phyloP scores from a whole-genome alignment of 2,797 vertebrate genomes.

The Cossypha caffra region DNA sequence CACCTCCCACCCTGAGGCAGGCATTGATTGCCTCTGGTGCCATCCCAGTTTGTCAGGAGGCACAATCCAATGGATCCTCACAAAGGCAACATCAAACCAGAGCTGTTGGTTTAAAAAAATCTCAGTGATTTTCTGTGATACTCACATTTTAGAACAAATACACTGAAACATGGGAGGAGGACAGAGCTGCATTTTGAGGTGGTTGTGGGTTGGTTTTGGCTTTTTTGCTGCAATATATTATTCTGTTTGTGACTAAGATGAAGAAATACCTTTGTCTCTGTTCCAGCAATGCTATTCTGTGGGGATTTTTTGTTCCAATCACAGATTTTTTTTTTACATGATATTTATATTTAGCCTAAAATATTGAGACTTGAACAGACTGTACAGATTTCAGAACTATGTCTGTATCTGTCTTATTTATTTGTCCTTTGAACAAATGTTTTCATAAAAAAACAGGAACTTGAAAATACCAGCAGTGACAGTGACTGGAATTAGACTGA shows the following conservation, averaged over 20 bases:
- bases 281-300: conserved; percentile 3
- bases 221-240: not conserved
- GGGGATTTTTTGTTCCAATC: not conserved
- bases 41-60: not conserved
- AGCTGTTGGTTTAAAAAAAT: not conserved
- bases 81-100: not conserved
- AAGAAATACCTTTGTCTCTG: conserved; percentile 3
- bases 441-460: not conserved
- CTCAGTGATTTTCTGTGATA: not conserved
- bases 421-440: conserved; percentile 23
- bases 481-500: not conserved
- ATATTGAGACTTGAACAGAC: conserved; percentile 4
- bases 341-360: conserved; percentile 25
- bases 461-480: not conserved
- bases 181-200: not conserved
- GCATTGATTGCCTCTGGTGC: not conserved
- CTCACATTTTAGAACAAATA: not conserved
- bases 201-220: not conserved
- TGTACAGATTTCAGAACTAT: not conserved
- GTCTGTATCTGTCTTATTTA: not conserved
- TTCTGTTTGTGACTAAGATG: not conserved
- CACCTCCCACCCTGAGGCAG: not conserved
- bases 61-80: rapidly evolving
- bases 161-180: not conserved
- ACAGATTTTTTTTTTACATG: not conserved